Base-by-base conservation (phyloP, 2,888 invertebrate species). In the Tetranychus truncatus region DNA sequence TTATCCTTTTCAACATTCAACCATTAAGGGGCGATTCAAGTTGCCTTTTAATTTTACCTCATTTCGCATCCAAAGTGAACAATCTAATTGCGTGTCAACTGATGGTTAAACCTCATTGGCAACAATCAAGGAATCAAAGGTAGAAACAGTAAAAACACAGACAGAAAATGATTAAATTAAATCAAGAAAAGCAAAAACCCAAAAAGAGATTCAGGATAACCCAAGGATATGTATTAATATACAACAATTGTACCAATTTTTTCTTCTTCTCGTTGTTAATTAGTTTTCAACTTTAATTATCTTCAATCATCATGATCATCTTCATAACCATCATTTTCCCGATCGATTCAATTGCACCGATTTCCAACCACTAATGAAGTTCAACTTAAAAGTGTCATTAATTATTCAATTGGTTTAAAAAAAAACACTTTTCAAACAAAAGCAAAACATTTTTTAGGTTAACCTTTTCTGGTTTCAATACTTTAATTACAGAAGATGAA, bases 101-200 rank as follows among this genome's bases (percentile, higher is more conserved):
- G 11, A 69, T 69, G 21, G 18, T 34, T 69, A 21, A 34, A 66
- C 20, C 20, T 20, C 66, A 66, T 66, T 11, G 11, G 69, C n/a
- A 9, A 18, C 69, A 69, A 69, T 24, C 21, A 21, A 69, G 18
- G 15, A 69, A 69, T 69, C 69, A 69, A 69, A 9, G 66, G 66
- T 20, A 66, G 15, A 69, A 69, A 21, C 34, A 21, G n/a, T 6
- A 34, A n/a, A 7, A 18, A n/a, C 34, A 69, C 66, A 66, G n/a
- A 66, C 66, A 66, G 18, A 4, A 66, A 66, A 55, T 55, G 55
- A 55, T 55, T 55, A 55, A 55, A 55, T 55, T 55, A 55, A 55
- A 55, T 55, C 55, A 55, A 55, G 34, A 34, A 34, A 34, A 34
- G 34, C 34, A 34, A 34, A 34, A 34, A 34, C 34, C 34, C 34